A percentile compares a stretch with the other conserved stretches of the same genome.
Evolutionary conservation across 2,113 vertebrate genomes (phyloP).

Genomic region (Atherinomorus stipes): DNA sequence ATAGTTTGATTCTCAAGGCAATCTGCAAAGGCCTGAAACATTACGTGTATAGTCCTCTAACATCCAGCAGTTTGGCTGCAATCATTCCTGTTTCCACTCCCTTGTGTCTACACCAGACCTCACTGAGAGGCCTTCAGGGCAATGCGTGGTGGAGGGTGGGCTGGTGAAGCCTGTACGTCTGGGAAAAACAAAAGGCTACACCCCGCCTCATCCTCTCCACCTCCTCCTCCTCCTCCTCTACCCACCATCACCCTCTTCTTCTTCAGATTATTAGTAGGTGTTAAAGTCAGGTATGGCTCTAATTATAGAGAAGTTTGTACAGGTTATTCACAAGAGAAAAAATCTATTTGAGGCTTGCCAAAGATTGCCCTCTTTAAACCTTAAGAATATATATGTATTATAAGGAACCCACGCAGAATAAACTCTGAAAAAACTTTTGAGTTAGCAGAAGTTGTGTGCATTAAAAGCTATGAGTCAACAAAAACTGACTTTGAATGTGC

Average conservation of each 20-base stretch:
- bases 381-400: constrained; percentile 17
- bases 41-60: constrained; percentile 25
- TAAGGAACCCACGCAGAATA: constrained; percentile 28
- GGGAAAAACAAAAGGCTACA: constrained; percentile 73
- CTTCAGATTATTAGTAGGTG: constrained; percentile 72
- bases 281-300: constrained; percentile 76
- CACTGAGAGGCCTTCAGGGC: constrained; percentile 49
- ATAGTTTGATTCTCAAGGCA: background rate
- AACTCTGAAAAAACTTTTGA: constrained; percentile 34
- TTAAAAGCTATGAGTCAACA: constrained; percentile 66
- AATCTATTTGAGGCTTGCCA: constrained; percentile 31
- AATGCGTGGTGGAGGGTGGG: constrained; percentile 61
- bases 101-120: constrained; percentile 48
- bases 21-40: constrained; percentile 6
- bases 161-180: constrained; percentile 71
- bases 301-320: constrained; percentile 72
- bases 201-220: constrained; percentile 58
- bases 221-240: constrained; percentile 29
- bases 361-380: constrained; percentile 21
- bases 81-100: constrained; percentile 44
- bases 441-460: constrained; percentile 44
- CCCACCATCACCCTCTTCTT: constrained; percentile 51
- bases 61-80: constrained; percentile 13
- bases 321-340: constrained; percentile 36
- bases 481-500: constrained; percentile 42